Conservation (phyloP, 2,888 invertebrate genomes). For the Drosophila recens region DNA sequence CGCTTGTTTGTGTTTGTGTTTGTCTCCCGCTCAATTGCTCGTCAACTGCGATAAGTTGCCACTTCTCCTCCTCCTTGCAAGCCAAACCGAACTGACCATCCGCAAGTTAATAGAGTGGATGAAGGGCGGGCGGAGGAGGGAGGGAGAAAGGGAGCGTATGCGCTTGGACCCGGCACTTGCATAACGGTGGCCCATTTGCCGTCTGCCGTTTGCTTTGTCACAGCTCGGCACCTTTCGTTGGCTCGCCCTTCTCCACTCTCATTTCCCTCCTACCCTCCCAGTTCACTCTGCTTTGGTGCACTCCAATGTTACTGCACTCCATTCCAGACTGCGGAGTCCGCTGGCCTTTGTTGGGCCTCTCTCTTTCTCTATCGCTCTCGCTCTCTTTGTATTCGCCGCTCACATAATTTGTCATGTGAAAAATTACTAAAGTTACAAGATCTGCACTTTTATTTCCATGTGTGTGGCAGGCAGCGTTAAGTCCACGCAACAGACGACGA, state of each 20-base stretch:
- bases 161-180: constrained; percentile 51
- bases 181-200: constrained; percentile 59
- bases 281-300: constrained; percentile 11
- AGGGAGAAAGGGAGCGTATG: not conserved
- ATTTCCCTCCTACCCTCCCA: not conserved
- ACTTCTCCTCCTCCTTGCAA: not conserved
- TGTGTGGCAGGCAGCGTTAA: constrained; percentile 52
- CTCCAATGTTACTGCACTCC: constrained; percentile 23
- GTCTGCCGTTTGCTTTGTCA: constrained; percentile 57
- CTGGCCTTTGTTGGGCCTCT: constrained; percentile 56
- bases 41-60: constrained; percentile 5
- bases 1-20: not conserved
- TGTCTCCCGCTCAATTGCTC: constrained; percentile 40
- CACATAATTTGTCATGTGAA: constrained; percentile 83
- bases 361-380: not conserved
- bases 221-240: constrained; percentile 64
- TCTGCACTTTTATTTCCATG: constrained; percentile 75
- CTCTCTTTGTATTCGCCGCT: constrained; percentile 54
- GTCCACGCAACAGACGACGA: constrained; percentile 49
- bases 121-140: not conserved
- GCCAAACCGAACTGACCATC: constrained; percentile 39
- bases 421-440: constrained; percentile 83
- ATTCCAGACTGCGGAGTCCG: constrained; percentile 28
- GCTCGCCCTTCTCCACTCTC: constrained; percentile 21
- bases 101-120: constrained; percentile 10